Base-by-base conservation (phyloP, 1,140 invertebrate species). In the Gonioctena quinquepunctata region DNA sequence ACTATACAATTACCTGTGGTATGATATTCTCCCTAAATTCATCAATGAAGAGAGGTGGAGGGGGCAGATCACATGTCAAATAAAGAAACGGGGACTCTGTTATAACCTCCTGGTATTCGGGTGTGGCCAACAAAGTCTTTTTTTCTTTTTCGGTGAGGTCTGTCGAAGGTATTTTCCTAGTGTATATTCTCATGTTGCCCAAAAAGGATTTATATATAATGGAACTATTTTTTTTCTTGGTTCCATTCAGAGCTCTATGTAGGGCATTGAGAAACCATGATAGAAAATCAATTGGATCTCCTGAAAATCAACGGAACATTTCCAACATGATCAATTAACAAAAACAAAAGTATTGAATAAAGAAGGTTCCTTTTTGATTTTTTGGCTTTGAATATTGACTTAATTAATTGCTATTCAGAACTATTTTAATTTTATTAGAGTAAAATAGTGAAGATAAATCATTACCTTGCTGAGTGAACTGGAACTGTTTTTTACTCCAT, bases 21-120 rank as follows among this genome's bases (percentile, higher is more conserved):
- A 99, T 99, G 76, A 99, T 99, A 84, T 99, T 99, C 85, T 99
- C 97, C 68, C 94, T 90, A 74, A 97, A 92, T 84, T 98, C 97
- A 86, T 99, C 97, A 78, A 96, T 97, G 79, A 98, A 99, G 6
- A 99, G 87, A 8, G 97, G 98, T 2, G 96, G 95, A 1, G 97
- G 93, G 1, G 98, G 97, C 56, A 99, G 86, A 85, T 99, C 97
- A 83, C 97, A 97, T 4, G 97, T 98, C 60, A 99, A 85, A 84
- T 97, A 99, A 19, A 99, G 85, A 85, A 98, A 99, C 26, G 94
- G 95, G 13, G 93, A 94, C 72, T 97, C 93, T 8, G 95, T 93
- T 27, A 92, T 88, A 74, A 90, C 90, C 82, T 97, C 95, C 69
- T 90, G 89, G 82, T 97, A 98, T 79, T 98, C 96, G 2, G 94